Evolutionary conservation across 1,140 invertebrate genomes (phyloP), one percentile per base, ranked within the genome.

Genomic region (Eumaeus atala): DNA sequence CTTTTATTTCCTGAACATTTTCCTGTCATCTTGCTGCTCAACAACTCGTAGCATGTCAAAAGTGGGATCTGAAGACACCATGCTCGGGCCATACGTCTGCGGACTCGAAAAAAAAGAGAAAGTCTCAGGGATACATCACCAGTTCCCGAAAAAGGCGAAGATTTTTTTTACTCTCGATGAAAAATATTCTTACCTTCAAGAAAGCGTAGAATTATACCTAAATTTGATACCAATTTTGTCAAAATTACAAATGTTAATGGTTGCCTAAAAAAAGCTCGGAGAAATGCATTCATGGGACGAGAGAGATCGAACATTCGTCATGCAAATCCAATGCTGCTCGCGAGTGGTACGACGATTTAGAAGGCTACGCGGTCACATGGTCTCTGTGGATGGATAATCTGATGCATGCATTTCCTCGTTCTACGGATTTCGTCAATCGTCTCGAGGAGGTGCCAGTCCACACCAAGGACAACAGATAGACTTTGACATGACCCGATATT

Each of bases 401-500:
- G 14, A n/a, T 9, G 35, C 56, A 9, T 9, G 72, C 66, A 0
- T 70, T 74, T 53, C 68, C 72, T 7, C 55, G 64, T 9, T 61
- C 59, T 1, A 61, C 57, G 1, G 58, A 68, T 11, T 71, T 44
- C 16, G 63, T 59, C 2, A 59, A 68, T 21, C 12, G 21, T 17
- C 11, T 71, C 0, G 59, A 66, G 56, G 36, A 56, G 9, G 63
- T 75, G 60, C 8, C 67, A n/a, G 53, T 40, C 8, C 53, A 66
- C 36, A 52, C 21, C 5, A 72, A 66, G 54, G 12, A 8, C 9
- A 17, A 37, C 14, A 28, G 3, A 2, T 70, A 75, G 48, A 59
- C 64, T 0, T n/a, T n/a, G n/a, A n/a, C n/a, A 75, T 75, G 70
- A 67, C 68, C 9, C 48, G 58, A 18, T 72, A 72, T 44, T 74